These are phyloP conservation scores for Pseudoips prasinana DNA, from an alignment of 2,888 invertebrate genomes.

Conservation along the genomic window DNA sequence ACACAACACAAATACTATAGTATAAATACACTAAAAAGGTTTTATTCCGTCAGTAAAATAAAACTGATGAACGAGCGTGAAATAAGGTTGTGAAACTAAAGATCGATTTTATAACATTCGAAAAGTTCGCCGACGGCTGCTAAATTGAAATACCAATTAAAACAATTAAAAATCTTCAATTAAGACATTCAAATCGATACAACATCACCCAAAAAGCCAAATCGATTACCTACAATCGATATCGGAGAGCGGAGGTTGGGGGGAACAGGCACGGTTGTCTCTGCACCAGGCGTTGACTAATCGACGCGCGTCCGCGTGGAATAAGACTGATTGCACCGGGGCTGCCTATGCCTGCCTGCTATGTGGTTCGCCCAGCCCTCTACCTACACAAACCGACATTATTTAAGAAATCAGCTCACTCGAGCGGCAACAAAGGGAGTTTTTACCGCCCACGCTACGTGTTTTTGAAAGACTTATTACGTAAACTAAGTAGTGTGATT, in stretches of 20 bases:
- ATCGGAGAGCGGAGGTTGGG: slow-evolving; percentile 60
- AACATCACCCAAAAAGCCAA: slow-evolving; percentile 55
- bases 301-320: slow-evolving; percentile 79
- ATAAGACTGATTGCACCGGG: slow-evolving; percentile 78
- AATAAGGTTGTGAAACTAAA: too few relatives aligned
- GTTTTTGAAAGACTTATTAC: slow-evolving; percentile 60
- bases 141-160: not conserved
- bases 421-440: slow-evolving; percentile 76
- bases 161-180: slow-evolving; percentile 37
- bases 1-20: too few relatives aligned
- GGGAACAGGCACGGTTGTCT: slow-evolving; percentile 67
- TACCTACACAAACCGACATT: slow-evolving; percentile 77
- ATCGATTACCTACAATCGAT: slow-evolving; percentile 78
- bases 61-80: too few relatives aligned
- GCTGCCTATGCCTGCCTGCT: slow-evolving; percentile 75
- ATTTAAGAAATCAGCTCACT: slow-evolving; percentile 79
- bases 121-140: too few relatives aligned
- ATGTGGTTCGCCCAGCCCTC: slow-evolving; percentile 64
- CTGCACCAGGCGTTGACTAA: slow-evolving; percentile 80
- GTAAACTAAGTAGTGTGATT: slow-evolving; percentile 40
- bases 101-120: too few relatives aligned
- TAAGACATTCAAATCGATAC: slow-evolving; percentile 54
- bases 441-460: slow-evolving; percentile 69
- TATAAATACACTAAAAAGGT: too few relatives aligned
- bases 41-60: too few relatives aligned